phyloP scores from a whole-genome alignment of 2,113 vertebrate species.

The Argyrosomus japonicus region DNA sequence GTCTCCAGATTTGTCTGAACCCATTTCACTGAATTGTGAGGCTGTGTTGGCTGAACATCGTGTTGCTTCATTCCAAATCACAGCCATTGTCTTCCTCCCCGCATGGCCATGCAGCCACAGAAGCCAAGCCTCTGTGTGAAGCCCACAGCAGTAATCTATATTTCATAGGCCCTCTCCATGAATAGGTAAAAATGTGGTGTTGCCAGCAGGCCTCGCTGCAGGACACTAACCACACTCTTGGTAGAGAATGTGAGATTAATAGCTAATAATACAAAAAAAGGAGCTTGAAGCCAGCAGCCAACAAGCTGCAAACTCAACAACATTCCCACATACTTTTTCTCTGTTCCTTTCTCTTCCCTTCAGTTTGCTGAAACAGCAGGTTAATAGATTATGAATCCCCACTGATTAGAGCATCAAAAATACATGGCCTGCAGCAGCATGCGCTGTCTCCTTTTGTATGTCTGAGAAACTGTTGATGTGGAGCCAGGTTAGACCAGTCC shows the following conservation, averaged over 20 bases:
- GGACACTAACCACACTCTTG: slow-evolving; percentile 17
- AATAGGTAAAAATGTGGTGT: slow-evolving; percentile 7
- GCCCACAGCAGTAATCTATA: slow-evolving; percentile 30
- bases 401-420: slow-evolving; percentile 24
- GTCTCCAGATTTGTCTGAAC: background rate
- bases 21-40: background rate
- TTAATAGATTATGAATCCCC: slow-evolving; percentile 18
- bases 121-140: slow-evolving; percentile 20
- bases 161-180: slow-evolving; percentile 32
- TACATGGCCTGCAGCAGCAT: background rate
- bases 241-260: slow-evolving; percentile 19
- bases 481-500: background rate
- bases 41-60: slow-evolving; percentile 18
- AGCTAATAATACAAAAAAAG: slow-evolving; percentile 8
- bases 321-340: slow-evolving; percentile 4
- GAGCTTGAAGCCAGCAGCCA: background rate
- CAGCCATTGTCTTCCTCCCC: slow-evolving; percentile 7
- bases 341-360: slow-evolving; percentile 8
- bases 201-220: slow-evolving; percentile 11
- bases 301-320: slow-evolving; percentile 19
- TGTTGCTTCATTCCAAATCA: slow-evolving; percentile 8
- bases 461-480: background rate
- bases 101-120: slow-evolving; percentile 10
- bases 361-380: slow-evolving; percentile 16
- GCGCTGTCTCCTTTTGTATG: background rate